Conservation (phyloP, 2,113 vertebrate species). For the Burhinus bistriatus region DNA sequence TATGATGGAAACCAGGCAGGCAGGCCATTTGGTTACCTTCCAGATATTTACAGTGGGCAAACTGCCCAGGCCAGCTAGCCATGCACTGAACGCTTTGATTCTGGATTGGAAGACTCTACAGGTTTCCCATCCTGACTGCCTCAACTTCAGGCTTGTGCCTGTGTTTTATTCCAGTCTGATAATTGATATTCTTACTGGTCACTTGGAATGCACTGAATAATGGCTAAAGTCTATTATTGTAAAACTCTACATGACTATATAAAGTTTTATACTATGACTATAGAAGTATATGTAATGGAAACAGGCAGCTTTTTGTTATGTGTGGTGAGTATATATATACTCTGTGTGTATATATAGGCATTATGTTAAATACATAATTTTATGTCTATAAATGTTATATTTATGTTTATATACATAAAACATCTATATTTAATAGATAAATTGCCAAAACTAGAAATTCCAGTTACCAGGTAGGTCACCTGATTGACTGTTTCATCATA, state of each 20-base stretch:
- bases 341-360: rapidly evolving
- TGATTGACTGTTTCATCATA: background rate
- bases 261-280: background rate
- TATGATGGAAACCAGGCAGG: background rate
- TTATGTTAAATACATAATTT: background rate
- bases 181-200: background rate
- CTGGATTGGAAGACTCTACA: background rate
- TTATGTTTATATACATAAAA: background rate
- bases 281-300: background rate
- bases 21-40: background rate
- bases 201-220: background rate
- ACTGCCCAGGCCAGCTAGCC: background rate
- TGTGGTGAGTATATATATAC: background rate
- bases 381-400: background rate
- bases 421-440: background rate
- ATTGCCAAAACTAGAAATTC: background rate
- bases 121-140: background rate
- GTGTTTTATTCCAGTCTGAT: background rate
- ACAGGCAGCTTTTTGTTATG: background rate
- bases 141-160: background rate
- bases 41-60: background rate
- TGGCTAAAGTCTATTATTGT: background rate
- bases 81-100: background rate
- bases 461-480: rapidly evolving
- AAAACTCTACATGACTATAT: background rate